Evolutionary conservation across 2,113 vertebrate species (phyloP), one percentile per base, ranked within the genome.

Genomic region (Pachypanchax playfairii): DNA sequence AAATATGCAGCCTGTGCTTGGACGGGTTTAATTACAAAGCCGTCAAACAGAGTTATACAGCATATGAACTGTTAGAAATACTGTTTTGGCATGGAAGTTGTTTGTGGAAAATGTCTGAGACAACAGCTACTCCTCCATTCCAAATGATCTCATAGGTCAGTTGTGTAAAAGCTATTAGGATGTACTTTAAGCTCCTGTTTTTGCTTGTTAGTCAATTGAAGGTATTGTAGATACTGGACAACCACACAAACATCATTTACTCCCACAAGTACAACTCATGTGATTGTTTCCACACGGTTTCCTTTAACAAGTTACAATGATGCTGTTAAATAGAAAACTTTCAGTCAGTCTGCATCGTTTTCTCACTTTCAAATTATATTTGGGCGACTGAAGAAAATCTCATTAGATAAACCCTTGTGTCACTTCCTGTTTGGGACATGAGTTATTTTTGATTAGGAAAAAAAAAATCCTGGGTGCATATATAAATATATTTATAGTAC

Each of bases 11-110:
- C 36, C 46, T 26, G 60, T 70, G 80, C 80, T 80, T 56, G 61
- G 65, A 57, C 59, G 53, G 66, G 25, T 82, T 84, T 79, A 82
- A 87, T 85, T 82, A 82, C 70, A 74, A 70, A 39, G 36, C 62
- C 67, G 31, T 82, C 79, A 72, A 77, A 80, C 49, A 53, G 54
- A 73, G 0, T 82, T 80, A 60, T 68, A 65, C 75, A 70, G 70
- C 57, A 63, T 73, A 28, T 65, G 61, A 72, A 70, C 36, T 59
- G 78, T 67, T 36, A 38, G 49, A 74, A 78, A 80, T 53, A 67
- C 53, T 43, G 15, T 49, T 66, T 64, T 60, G 31, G 18, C 25
- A 15, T 54, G 51, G 48, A 52, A 41, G 39, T 18, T 53, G 61
- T 62, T 28, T 70, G 68, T 22, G 39, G 6, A 44, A 9, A 36